Conservation (phyloP, 2,797 vertebrate genomes). For the Cetoscarus ocellatus region DNA sequence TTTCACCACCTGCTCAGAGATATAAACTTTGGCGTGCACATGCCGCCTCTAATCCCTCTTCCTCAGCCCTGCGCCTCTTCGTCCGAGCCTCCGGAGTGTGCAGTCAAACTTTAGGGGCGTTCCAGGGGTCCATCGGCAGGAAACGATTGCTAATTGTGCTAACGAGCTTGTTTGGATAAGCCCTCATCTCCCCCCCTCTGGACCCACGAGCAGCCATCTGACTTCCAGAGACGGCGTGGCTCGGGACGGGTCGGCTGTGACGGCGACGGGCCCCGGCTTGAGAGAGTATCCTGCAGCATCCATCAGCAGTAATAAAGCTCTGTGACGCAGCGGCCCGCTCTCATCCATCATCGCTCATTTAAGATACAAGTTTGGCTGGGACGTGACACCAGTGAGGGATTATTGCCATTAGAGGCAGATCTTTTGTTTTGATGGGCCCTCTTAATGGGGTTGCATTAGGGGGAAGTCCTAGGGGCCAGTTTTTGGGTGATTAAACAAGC, state of each 20-base stretch:
- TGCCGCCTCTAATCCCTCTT: constrained; percentile 25
- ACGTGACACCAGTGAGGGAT: constrained; percentile 80
- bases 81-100: constrained; percentile 53
- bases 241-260: constrained; percentile 51
- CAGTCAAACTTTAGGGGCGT: constrained; percentile 71
- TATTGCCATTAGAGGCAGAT: constrained; percentile 83
- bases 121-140: constrained; percentile 68
- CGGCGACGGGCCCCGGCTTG: constrained; percentile 36
- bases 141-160: constrained; percentile 80
- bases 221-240: constrained; percentile 60
- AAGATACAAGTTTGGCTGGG: constrained; percentile 79
- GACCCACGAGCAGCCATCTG: constrained; percentile 52
- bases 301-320: constrained; percentile 72
- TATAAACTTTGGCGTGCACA: neutral
- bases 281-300: constrained; percentile 56
- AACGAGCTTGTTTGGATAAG: constrained; percentile 83
- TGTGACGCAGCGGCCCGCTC: constrained; percentile 62
- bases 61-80: constrained; percentile 22
- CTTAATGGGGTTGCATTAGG: constrained; percentile 86
- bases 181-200: constrained; percentile 45
- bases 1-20: constrained; percentile 3
- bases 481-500: constrained; percentile 87
- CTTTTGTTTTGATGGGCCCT: constrained; percentile 85
- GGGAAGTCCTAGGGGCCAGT: constrained; percentile 80
- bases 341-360: constrained; percentile 83